phyloP scores from a whole-genome alignment of 2,888 invertebrate species.

The Cecidostiba fungosa region DNA sequence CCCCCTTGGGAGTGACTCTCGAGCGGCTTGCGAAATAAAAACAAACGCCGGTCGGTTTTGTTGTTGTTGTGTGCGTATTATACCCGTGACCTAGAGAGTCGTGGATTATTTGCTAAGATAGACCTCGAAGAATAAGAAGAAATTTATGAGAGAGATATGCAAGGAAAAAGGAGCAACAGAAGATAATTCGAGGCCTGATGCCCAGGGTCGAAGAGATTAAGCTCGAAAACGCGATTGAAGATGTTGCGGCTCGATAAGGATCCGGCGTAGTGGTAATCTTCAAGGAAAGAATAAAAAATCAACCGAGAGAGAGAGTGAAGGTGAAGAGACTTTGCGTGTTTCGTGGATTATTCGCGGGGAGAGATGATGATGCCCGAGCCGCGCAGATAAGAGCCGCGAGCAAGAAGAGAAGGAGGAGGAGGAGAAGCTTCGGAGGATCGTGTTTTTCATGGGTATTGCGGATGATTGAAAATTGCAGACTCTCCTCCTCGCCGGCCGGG shows the following conservation, averaged over 20 bases:
- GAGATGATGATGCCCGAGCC: background rate
- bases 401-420: background rate
- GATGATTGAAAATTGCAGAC: constrained; percentile 47
- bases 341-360: constrained; percentile 20
- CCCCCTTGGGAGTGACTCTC: constrained; percentile 2
- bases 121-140: constrained; percentile 24
- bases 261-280: constrained; percentile 13
- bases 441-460: background rate
- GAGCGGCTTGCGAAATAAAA: constrained; percentile 40
- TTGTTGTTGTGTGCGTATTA: background rate
- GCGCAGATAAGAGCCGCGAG: background rate
- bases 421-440: background rate
- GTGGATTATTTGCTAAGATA: background rate
- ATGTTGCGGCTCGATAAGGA: constrained; percentile 46
- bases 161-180: constrained; percentile 63
- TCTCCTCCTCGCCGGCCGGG: background rate
- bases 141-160: constrained; percentile 60
- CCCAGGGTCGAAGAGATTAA: constrained; percentile 62
- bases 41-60: constrained; percentile 32
- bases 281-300: constrained; percentile 20
- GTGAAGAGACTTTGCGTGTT: constrained; percentile 33
- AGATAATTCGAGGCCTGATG: constrained; percentile 62
- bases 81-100: constrained; percentile 14
- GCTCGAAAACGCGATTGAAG: constrained; percentile 54
- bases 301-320: constrained; percentile 28